phyloP scores from a whole-genome alignment of 2,797 vertebrate species.

The Delichon dasypus region DNA sequence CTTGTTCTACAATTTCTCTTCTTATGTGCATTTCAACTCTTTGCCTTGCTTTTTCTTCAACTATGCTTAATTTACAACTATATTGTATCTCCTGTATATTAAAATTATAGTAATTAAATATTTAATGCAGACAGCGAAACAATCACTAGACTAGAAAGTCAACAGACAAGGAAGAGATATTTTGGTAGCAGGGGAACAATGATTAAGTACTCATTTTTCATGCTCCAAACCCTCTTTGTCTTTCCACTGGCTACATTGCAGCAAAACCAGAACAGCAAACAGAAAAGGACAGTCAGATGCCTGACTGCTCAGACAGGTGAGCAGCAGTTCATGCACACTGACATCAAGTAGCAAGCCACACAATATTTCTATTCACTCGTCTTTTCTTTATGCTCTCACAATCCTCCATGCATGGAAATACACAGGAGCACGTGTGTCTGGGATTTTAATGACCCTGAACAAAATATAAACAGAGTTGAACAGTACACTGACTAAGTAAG shows the following conservation, averaged over 20 bases:
- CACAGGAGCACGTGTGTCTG: neutral
- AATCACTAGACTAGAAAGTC: slow-evolving; percentile 20
- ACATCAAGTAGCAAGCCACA: neutral
- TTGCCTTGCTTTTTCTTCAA: neutral
- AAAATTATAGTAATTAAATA: neutral
- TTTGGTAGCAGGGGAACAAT: neutral
- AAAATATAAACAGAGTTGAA: slow-evolving; percentile 62
- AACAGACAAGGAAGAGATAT: neutral
- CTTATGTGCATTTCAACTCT: neutral
- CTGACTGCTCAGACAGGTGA: too few species aligned
- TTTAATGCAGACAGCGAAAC: neutral
- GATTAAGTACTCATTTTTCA: neutral
- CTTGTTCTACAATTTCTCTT: neutral
- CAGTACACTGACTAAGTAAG: slow-evolving; percentile 36
- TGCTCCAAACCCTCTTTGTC: neutral
- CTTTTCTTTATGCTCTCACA: neutral
- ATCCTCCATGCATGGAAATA: neutral
- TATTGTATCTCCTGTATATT: neutral
- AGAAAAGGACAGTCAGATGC: neutral
- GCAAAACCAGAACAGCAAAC: neutral
- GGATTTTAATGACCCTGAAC: slow-evolving; percentile 51
- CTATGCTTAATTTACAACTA: neutral
- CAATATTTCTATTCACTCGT: neutral
- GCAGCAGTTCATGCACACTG: neutral
- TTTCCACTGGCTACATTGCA: neutral